These are phyloP conservation scores for Uloborus plumipes DNA, from an alignment of 2,888 invertebrate species.

Conservation along the genomic window DNA sequence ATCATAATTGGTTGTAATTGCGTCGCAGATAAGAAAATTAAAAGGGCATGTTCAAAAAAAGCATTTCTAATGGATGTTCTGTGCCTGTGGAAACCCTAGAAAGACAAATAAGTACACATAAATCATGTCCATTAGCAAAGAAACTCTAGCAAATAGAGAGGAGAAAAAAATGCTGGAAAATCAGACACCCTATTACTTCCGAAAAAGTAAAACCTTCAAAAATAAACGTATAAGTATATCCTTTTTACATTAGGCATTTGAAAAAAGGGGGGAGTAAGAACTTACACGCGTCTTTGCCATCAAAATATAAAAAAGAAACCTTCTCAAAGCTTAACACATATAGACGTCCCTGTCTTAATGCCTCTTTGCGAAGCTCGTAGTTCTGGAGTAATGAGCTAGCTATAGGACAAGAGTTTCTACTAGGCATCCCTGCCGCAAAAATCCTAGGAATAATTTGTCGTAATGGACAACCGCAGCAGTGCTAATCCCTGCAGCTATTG, in stretches of 20 bases:
- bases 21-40: too few species aligned
- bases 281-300: slow-evolving; percentile 5
- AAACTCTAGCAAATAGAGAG: background rate
- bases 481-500: slow-evolving; percentile 60
- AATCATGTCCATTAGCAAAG: slow-evolving; percentile 40
- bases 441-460: slow-evolving; percentile 63
- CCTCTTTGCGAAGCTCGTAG: slow-evolving; percentile 50
- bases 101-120: slow-evolving; percentile 18
- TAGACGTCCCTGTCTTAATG: slow-evolving; percentile 62
- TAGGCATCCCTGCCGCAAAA: slow-evolving; percentile 51
- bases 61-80: too few species aligned
- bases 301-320: background rate
- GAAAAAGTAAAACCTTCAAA: slow-evolving; percentile 19
- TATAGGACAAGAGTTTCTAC: slow-evolving; percentile 57
- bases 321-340: slow-evolving; percentile 54
- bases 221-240: slow-evolving; percentile 44
- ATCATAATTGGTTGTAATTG: too few species aligned
- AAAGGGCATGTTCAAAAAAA: too few species aligned
- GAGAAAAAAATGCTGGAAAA: slow-evolving; percentile 31
- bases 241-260: slow-evolving; percentile 45
- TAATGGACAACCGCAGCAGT: slow-evolving; percentile 62
- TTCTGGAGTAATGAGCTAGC: slow-evolving; percentile 59
- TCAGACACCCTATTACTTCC: slow-evolving; percentile 53
- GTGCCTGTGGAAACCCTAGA: background rate
- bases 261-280: slow-evolving; percentile 44